Percentiles rank a stretch among this genome's conserved stretches.
These are phyloP conservation scores for Lordiphosa fenestrarum DNA, from an alignment of 2,888 invertebrate genomes.

Conservation along the genomic window DNA sequence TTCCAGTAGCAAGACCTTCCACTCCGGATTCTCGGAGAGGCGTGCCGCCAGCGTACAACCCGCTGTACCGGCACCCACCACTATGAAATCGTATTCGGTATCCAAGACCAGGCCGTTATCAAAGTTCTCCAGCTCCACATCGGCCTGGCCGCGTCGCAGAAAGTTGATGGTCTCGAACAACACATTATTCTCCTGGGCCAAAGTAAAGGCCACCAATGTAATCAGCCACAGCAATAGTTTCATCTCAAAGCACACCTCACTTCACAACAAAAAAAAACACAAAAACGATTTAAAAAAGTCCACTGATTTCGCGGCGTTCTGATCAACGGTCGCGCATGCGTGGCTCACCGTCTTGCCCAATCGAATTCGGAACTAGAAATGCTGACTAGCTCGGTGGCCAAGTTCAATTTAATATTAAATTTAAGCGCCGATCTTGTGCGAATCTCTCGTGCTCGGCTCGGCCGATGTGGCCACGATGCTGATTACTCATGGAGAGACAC, in stretches of 20 bases:
- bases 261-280: slow-evolving; percentile 12
- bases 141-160: slow-evolving; percentile 76
- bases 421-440: slow-evolving; percentile 22
- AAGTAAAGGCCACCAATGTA: slow-evolving; percentile 6
- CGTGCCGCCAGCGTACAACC: slow-evolving; percentile 89
- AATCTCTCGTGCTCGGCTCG: slow-evolving; percentile 14
- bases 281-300: slow-evolving; percentile 1
- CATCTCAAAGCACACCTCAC: slow-evolving; percentile 24
- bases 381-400: slow-evolving; percentile 60
- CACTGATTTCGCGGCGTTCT: slow-evolving; percentile 12
- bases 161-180: slow-evolving; percentile 75
- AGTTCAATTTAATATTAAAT: slow-evolving; percentile 77
- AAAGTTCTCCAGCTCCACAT: slow-evolving; percentile 74
- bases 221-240: slow-evolving; percentile 16
- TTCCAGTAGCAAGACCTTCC: slow-evolving; percentile 86
- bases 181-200: slow-evolving; percentile 61
- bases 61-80: slow-evolving; percentile 90
- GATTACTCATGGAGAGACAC: slow-evolving; percentile 29
- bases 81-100: slow-evolving; percentile 87
- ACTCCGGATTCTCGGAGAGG: slow-evolving; percentile 85
- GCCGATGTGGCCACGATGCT: slow-evolving; percentile 3
- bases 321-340: slow-evolving; percentile 48
- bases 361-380: slow-evolving; percentile 71
- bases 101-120: slow-evolving; percentile 71
- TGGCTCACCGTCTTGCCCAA: slow-evolving; percentile 48